Conservation (phyloP, 1,140 invertebrate species). For the Ceratina calcarata region DNA sequence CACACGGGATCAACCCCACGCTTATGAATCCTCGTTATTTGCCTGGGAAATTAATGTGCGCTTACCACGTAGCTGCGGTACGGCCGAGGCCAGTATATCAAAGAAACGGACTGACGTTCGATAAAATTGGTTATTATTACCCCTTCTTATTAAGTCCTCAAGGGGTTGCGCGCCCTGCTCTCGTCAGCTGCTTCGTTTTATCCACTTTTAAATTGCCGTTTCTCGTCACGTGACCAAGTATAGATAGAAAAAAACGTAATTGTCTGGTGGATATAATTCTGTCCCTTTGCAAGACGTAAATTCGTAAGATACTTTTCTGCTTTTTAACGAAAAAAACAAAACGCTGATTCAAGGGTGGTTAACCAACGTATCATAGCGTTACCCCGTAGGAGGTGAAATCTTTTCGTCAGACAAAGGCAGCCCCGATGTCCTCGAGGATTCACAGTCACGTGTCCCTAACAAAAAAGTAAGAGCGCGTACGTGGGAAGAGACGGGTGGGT, state of each 20-base stretch:
- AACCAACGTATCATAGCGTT: background rate
- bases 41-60: slow-evolving; percentile 50
- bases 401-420: slow-evolving; percentile 29
- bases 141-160: slow-evolving; percentile 53
- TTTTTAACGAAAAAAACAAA: background rate
- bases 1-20: slow-evolving; percentile 9
- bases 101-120: slow-evolving; percentile 50
- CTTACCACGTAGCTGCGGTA: slow-evolving; percentile 29
- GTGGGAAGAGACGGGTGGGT: slow-evolving; percentile 29
- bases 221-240: background rate
- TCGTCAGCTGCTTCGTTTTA: slow-evolving; percentile 26
- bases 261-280: background rate
- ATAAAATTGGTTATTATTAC: slow-evolving; percentile 54
- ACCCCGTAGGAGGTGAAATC: slow-evolving; percentile 41
- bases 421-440: slow-evolving; percentile 59
- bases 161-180: slow-evolving; percentile 31
- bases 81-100: slow-evolving; percentile 39
- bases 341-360: background rate
- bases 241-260: background rate
- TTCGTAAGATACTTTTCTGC: too few relatives aligned
- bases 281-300: too few relatives aligned
- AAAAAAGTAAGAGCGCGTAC: slow-evolving; percentile 50
- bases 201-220: slow-evolving; percentile 24
- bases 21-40: slow-evolving; percentile 48
- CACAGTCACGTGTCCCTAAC: slow-evolving; percentile 55